Evolutionary conservation across 2,113 vertebrate species (phyloP), one percentile per base, ranked within the genome.

Genomic region (Natator depressus): DNA sequence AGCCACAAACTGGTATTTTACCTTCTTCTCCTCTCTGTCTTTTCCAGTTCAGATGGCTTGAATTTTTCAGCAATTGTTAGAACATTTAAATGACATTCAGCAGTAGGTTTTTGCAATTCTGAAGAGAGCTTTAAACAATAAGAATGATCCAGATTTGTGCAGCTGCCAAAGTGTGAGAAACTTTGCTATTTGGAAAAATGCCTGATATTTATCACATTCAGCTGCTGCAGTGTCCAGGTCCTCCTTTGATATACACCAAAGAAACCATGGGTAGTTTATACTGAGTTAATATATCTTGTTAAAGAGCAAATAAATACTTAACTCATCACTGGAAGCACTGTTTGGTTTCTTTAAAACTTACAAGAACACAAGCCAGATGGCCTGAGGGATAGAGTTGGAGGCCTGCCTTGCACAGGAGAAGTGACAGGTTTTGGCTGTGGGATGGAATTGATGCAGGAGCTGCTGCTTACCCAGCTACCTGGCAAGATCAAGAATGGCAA

Each of bases 291-390:
- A 1, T 27, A 31, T 62, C 82, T 69, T 8, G 19, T 50, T 81
- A 1, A 89, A 91, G 54, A 47, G 85, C 94, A 94, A 96, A 97
- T 95, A 95, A 97, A 95, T 89, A 82, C 81, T 42, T 42, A 42
- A 42, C 42, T 42, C 42, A 42, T 42, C 42, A 42, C 42, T 42
- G 5, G 42, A 42, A 42, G 42, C 42, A 42, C 42, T 42, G 42
- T 42, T 5, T 42, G 42, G 16, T 46, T 89, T 89, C 84, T 93
- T 91, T 42, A 86, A 46, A 89, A 55, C 89, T 54, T 22, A 6
- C 1, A 69, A 79, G 59, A 12, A 5, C 12, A 14, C 65, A 17
- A 89, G 76, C n/a, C 93, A 89, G 87, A 72, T 88, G 92, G 85
- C 50, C 75, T 19, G 80, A 0, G 0, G 84, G 87, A 4, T 84